Conservation (phyloP, 1,140 invertebrate species). For the Pectinophora gossypiella region DNA sequence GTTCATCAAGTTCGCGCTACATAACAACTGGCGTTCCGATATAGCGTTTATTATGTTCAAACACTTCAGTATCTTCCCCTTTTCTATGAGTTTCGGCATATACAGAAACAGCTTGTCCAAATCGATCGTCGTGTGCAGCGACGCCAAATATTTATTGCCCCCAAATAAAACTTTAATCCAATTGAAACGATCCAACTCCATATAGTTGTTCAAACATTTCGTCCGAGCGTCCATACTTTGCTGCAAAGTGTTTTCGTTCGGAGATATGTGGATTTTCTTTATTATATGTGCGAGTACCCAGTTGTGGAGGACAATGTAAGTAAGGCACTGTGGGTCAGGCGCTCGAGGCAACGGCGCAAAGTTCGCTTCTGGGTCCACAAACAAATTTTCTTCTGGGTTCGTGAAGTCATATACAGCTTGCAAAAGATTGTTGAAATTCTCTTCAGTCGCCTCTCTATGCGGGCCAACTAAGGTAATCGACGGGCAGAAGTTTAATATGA, state of each 20-base stretch:
- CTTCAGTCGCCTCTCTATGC: constrained; percentile 45
- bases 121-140: constrained; percentile 63
- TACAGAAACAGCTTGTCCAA: constrained; percentile 56
- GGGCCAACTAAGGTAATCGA: constrained; percentile 49
- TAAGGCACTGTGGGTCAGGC: constrained; percentile 58
- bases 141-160: constrained; percentile 64
- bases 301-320: constrained; percentile 66
- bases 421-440: constrained; percentile 58
- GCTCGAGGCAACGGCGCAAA: constrained; percentile 52
- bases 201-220: constrained; percentile 65
- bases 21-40: constrained; percentile 56
- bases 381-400: constrained; percentile 60
- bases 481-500: constrained; percentile 70
- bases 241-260: constrained; percentile 52
- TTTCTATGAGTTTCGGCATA: constrained; percentile 50
- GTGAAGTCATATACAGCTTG: constrained; percentile 62
- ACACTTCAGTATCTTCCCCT: constrained; percentile 59
- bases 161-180: constrained; percentile 57
- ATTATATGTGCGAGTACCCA: constrained; percentile 72
- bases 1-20: constrained; percentile 53
- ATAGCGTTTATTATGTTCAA: constrained; percentile 61
- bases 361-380: constrained; percentile 46
- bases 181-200: constrained; percentile 66
- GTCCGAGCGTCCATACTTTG: constrained; percentile 66
- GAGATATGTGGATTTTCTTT: constrained; percentile 67